Evolutionary conservation across 2,797 vertebrate species (phyloP).

Genomic region (Novumbra hubbsi): DNA sequence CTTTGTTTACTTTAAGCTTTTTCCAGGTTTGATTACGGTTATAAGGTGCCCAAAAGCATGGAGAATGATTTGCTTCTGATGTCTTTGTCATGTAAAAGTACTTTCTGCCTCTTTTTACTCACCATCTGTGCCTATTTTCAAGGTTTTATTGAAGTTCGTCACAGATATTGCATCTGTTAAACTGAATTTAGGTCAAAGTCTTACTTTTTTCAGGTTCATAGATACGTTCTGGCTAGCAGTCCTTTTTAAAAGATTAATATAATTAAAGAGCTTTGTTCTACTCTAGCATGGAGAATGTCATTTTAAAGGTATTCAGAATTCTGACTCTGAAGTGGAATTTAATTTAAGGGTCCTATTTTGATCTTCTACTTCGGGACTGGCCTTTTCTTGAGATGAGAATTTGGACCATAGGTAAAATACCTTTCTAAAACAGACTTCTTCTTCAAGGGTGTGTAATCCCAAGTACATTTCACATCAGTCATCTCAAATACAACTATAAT

Average conservation of each 20-base stretch:
- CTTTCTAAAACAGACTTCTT: background rate
- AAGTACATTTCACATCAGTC: conserved; percentile 37
- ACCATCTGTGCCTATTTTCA: conserved; percentile 72
- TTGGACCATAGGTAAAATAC: too few relatives aligned
- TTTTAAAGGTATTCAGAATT: too few relatives aligned
- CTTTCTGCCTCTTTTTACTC: conserved; percentile 49
- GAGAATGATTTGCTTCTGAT: conserved; percentile 22
- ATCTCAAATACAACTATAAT: conserved; percentile 38
- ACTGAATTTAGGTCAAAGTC: background rate
- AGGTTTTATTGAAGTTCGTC: conserved; percentile 34
- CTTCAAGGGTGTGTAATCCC: conserved; percentile 14
- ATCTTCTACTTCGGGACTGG: too few relatives aligned
- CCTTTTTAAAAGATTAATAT: conserved; percentile 40
- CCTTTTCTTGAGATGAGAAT: too few relatives aligned
- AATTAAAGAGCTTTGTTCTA: too few relatives aligned
- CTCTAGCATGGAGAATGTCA: too few relatives aligned
- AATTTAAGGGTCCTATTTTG: too few relatives aligned
- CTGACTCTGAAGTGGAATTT: too few relatives aligned
- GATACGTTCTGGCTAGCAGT: background rate
- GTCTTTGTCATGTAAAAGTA: background rate
- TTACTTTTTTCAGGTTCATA: background rate
- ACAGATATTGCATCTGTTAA: conserved; percentile 37
- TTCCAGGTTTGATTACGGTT: background rate
- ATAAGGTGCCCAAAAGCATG: conserved; percentile 21
- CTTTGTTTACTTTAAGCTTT: background rate